Percentiles rank a stretch among this genome's conserved stretches.
Conservation (phyloP, 2,113 vertebrate genomes). For the Corynorhinus townsendii region DNA sequence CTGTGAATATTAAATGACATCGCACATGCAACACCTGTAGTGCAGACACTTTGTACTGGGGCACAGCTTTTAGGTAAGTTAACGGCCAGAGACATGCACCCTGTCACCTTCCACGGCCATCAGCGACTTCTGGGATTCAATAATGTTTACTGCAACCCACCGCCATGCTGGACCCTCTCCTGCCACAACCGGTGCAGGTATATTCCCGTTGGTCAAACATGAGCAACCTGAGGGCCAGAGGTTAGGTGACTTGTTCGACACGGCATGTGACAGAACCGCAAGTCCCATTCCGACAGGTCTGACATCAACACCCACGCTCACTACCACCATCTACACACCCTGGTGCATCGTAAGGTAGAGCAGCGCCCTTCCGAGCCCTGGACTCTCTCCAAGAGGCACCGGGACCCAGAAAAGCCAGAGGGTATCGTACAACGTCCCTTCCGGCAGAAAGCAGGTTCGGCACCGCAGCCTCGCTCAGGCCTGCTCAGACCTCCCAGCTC, state of each 20-base stretch:
- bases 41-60: accelerated
- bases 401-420: neutral
- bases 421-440: neutral
- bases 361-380: neutral
- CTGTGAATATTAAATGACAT: neutral
- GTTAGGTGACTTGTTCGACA: neutral
- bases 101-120: neutral
- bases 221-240: neutral
- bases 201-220: neutral
- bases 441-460: neutral
- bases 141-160: too few relatives aligned
- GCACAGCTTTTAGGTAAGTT: too few relatives aligned
- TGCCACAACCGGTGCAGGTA: neutral
- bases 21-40: accelerated
- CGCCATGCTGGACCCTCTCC: neutral
- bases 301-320: neutral
- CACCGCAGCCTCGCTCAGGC: neutral
- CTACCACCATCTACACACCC: accelerated
- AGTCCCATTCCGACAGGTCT: neutral
- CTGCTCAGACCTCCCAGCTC: neutral
- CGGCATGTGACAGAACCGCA: accelerated
- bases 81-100: neutral
- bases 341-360: neutral
- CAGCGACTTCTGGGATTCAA: neutral
- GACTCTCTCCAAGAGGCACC: neutral